A percentile compares a stretch with the other conserved stretches of the same genome.
Conservation (phyloP, 2,113 vertebrate species). For the Mus musculus region GRCm39 chr3:126625001-126625500, state of each 20-base stretch:
- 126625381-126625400: neutral
- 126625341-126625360: constrained; percentile 10
- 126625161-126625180: neutral
- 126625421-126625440: neutral
- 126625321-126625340: constrained; percentile 10
- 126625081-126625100: neutral
- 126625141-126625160: neutral
- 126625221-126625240: constrained; percentile 51
- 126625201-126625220: constrained; percentile 49
- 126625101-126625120: neutral
- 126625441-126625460: neutral
- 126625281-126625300: constrained; percentile 15
- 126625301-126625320: neutral
- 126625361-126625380: neutral
- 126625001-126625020: neutral
- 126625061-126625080: too few relatives aligned
- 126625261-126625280: neutral
- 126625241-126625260: constrained; percentile 54
- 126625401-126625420: neutral
- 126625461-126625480: neutral
- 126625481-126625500: neutral
- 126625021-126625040: neutral
- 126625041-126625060: neutral
- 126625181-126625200: neutral
- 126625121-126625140: neutral